Percentiles rank a stretch among this genome's conserved stretches.
Conservation (phyloP, 2,113 vertebrate genomes). For the Melanotaenia duboulayi region DNA sequence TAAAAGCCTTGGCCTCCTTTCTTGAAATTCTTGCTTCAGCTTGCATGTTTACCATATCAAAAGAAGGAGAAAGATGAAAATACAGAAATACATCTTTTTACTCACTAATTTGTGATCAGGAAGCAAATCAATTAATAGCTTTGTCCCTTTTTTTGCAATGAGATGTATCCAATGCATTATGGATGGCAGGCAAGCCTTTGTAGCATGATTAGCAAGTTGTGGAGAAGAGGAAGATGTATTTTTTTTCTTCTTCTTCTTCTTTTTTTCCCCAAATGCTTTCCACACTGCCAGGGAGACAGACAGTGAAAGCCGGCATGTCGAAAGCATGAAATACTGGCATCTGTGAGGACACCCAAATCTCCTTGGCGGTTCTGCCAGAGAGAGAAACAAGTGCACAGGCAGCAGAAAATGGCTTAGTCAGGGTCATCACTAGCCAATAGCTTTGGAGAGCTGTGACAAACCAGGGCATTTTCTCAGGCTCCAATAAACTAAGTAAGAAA, state of each 20-base stretch:
- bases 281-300: constrained; percentile 46
- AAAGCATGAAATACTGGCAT: constrained; percentile 74
- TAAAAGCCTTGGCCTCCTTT: constrained; percentile 15
- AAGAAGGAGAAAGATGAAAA: constrained; percentile 48
- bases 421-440: constrained; percentile 74
- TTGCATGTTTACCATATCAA: constrained; percentile 23
- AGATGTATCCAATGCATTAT: constrained; percentile 55
- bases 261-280: constrained; percentile 39
- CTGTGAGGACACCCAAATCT: constrained; percentile 70
- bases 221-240: constrained; percentile 43
- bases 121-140: constrained; percentile 55
- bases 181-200: constrained; percentile 49
- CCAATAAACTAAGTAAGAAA: constrained; percentile 62
- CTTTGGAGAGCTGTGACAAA: constrained; percentile 68
- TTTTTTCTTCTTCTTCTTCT: constrained; percentile 11
- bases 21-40: constrained; percentile 13
- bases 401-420: constrained; percentile 79
- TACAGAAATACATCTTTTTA: constrained; percentile 36
- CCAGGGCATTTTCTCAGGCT: constrained; percentile 71
- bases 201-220: constrained; percentile 62
- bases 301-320: constrained; percentile 64
- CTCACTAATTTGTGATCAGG: constrained; percentile 46
- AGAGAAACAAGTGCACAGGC: constrained; percentile 62
- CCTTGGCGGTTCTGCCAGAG: constrained; percentile 60
- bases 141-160: constrained; percentile 50